Percentiles rank a stretch among this genome's conserved stretches.
phyloP scores from a whole-genome alignment of 2,888 invertebrate genomes.

The Eudemis profundana region DNA sequence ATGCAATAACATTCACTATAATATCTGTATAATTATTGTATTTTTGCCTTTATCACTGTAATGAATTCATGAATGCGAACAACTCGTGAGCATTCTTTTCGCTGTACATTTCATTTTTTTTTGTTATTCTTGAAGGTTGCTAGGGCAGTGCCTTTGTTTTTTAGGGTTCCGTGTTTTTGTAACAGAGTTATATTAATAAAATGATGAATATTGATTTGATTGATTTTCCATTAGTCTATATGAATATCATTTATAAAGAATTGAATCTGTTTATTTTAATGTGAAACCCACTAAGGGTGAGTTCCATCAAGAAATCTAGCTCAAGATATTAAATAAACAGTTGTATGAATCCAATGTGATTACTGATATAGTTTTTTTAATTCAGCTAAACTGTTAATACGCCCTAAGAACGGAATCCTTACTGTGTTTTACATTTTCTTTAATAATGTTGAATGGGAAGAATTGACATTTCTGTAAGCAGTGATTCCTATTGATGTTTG shows the following conservation, averaged over 20 bases:
- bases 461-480: no score
- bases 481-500: no score
- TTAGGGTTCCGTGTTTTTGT: no score
- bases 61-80: background rate
- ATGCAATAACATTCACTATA: no score
- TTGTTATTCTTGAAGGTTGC: constrained; percentile 6
- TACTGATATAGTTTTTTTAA: no score
- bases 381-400: no score
- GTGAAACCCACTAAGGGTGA: background rate
- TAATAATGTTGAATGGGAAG: no score
- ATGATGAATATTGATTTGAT: constrained; percentile 18
- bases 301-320: background rate
- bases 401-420: no score
- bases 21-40: no score
- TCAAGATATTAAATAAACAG: background rate
- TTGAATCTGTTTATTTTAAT: background rate
- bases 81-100: background rate
- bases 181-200: constrained; percentile 24
- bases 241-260: constrained; percentile 5
- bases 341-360: background rate
- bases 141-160: constrained; percentile 20
- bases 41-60: no score
- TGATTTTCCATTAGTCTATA: constrained; percentile 22
- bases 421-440: no score
- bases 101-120: background rate